A percentile compares a stretch with the other conserved stretches of the same genome.
These are phyloP conservation scores for Cygnus olor DNA, from an alignment of 2,797 vertebrate genomes.

Conservation along the genomic window DNA sequence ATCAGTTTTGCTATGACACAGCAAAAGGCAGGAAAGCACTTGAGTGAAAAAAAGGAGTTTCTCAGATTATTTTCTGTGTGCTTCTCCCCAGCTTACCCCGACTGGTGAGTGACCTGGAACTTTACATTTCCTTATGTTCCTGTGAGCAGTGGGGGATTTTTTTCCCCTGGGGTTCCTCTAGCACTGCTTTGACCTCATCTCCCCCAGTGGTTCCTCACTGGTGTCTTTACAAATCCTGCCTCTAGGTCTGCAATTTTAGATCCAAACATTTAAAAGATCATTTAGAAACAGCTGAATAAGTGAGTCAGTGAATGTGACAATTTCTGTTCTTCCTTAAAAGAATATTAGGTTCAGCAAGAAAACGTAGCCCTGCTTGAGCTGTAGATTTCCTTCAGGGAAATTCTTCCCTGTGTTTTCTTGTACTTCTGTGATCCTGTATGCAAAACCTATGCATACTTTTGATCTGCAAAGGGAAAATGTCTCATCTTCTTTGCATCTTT, in stretches of 20 bases:
- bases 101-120: neutral
- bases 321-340: neutral
- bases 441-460: neutral
- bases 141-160: neutral
- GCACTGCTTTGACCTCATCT: neutral
- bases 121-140: neutral
- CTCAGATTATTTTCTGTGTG: neutral
- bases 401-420: neutral
- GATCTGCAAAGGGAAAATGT: neutral
- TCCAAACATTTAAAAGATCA: neutral
- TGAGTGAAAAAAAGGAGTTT: neutral
- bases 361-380: neutral
- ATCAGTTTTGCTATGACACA: no score
- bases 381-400: neutral
- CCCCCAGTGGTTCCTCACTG: neutral
- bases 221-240: neutral
- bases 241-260: neutral
- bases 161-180: neutral
- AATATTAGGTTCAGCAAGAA: neutral
- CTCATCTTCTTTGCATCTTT: neutral
- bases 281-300: neutral
- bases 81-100: neutral
- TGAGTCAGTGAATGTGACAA: neutral
- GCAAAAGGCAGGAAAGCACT: neutral
- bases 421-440: neutral